Percentiles rank a stretch among this genome's conserved stretches.
phyloP scores from a whole-genome alignment of 1,140 invertebrate genomes.

The Trichoplusia ni region DNA sequence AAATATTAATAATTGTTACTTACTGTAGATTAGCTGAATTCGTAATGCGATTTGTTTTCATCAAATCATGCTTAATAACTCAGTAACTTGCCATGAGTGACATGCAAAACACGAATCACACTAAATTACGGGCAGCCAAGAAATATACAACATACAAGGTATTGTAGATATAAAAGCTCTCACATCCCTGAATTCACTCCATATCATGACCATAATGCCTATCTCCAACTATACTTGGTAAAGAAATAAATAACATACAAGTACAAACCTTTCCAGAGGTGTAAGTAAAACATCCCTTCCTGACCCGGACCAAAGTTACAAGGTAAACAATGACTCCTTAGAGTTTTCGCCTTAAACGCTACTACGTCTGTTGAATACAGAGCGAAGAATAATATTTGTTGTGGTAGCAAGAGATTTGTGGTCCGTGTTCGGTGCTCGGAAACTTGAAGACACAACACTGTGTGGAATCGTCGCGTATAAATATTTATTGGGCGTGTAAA shows the following conservation, averaged over 20 bases:
- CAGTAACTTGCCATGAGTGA: no score
- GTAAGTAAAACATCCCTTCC: slow-evolving; percentile 34
- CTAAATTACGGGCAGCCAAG: no score
- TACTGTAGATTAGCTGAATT: no score
- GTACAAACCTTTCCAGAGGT: slow-evolving; percentile 24
- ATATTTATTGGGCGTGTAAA: slow-evolving; percentile 23
- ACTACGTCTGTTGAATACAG: slow-evolving; percentile 20
- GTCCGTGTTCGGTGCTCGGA: slow-evolving; percentile 3
- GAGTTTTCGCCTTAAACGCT: slow-evolving; percentile 27
- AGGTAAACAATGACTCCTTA: slow-evolving; percentile 34
- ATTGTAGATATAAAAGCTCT: no score
- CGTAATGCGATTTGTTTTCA: no score
- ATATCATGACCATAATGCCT: background rate
- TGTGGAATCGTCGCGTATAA: background rate
- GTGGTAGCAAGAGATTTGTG: slow-evolving; percentile 23
- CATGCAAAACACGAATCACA: no score
- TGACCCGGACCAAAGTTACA: slow-evolving; percentile 33
- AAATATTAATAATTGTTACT: no score
- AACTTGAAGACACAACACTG: slow-evolving; percentile 9
- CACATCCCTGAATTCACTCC: slow-evolving; percentile 1
- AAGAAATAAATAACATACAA: slow-evolving; percentile 24
- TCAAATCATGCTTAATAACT: no score
- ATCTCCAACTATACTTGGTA: slow-evolving; percentile 20
- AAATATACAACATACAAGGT: no score
- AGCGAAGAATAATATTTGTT: slow-evolving; percentile 30